These are phyloP conservation scores for Piscicola geometra DNA, from an alignment of 2,888 invertebrate genomes.

Conservation along the genomic window DNA sequence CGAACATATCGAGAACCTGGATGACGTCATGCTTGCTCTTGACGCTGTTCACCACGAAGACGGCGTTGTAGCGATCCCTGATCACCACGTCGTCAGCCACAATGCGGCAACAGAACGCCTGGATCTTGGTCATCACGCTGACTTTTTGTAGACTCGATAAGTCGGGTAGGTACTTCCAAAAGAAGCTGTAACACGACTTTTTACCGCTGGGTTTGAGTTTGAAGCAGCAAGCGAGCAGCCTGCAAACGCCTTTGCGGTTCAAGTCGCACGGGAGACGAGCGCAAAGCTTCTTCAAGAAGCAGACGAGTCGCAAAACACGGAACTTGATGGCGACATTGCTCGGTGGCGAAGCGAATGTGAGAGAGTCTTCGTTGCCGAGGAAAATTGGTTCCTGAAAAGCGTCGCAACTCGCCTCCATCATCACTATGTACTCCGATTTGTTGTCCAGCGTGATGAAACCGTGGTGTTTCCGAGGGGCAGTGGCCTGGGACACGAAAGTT, in stretches of 20 bases:
- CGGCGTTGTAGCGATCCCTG: no score
- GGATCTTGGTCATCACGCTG: no score
- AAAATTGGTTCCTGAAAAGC: not conserved
- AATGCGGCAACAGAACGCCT: no score
- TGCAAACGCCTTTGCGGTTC: not conserved
- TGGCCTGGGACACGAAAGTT: not conserved
- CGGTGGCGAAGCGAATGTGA: not conserved
- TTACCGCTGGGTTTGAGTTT: not conserved
- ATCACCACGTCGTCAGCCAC: no score
- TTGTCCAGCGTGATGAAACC: slow-evolving; percentile 5
- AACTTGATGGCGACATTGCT: not conserved
- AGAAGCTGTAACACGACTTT: not conserved
- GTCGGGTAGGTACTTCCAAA: slow-evolving; percentile 1
- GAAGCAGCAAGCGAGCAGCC: slow-evolving; percentile 1
- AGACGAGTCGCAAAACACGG: not conserved
- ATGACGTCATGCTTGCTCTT: no score
- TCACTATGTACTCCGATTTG: not conserved
- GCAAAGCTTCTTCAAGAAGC: not conserved
- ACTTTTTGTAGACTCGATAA: no score
- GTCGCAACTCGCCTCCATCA: not conserved
- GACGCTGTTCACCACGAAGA: no score
- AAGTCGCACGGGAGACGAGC: not conserved
- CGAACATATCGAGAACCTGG: no score
- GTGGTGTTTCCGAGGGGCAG: not conserved
- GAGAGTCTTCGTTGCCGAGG: slow-evolving; percentile 1